phyloP scores from a whole-genome alignment of 2,888 invertebrate species.

The Caenorhabditis wallacei region DNA sequence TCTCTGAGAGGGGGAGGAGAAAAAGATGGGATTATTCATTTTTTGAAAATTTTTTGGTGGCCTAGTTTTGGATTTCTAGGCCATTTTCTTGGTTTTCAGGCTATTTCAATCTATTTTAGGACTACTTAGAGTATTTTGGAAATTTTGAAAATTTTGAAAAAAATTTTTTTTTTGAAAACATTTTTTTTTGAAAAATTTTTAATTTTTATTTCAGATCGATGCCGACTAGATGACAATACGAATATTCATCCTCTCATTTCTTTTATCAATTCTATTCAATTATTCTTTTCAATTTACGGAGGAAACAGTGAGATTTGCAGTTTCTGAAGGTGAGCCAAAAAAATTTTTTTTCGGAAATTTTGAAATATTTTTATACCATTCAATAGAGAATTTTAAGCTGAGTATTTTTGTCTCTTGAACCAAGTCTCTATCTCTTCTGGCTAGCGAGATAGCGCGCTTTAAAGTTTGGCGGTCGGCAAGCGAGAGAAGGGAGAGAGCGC shows the following conservation, averaged over 20 bases:
- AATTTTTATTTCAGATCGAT: conserved; percentile 45
- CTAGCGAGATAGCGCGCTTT: no score
- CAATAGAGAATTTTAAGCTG: no score
- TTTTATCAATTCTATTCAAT: not conserved
- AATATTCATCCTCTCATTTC: conserved; percentile 8
- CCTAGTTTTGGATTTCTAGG: not conserved
- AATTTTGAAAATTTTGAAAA: not conserved
- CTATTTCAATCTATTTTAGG: no score
- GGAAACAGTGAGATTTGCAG: conserved; percentile 47
- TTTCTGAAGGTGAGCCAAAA: conserved; percentile 47
- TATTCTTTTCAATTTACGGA: conserved; percentile 48
- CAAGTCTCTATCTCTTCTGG: no score
- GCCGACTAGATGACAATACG: conserved; percentile 55
- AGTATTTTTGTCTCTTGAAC: no score
- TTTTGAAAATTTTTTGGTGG: not conserved
- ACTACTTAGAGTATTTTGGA: not conserved
- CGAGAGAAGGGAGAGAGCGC: no score
- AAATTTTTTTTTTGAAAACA: no score
- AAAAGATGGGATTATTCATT: not conserved
- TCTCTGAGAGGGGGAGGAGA: not conserved
- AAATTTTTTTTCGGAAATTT: not conserved
- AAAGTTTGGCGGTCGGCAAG: no score
- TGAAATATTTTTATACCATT: no score
- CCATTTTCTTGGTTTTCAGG: no score
- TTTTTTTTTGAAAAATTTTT: no score